Evolutionary conservation across 2,888 invertebrate species (phyloP).

Genomic region (Chloroclysta siterata): DNA sequence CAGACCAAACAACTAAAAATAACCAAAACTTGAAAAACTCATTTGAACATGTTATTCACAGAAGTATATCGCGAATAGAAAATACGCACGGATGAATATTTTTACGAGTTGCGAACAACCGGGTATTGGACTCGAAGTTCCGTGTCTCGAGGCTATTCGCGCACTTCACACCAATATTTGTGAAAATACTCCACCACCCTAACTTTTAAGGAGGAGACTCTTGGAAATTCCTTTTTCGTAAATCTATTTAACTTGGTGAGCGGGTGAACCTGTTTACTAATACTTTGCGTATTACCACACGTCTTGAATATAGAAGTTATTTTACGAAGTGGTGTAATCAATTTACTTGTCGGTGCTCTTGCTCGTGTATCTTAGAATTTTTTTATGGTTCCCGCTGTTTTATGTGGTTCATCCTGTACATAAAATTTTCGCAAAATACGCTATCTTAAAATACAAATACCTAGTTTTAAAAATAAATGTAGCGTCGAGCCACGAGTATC

Average conservation of each 20-base stretch:
- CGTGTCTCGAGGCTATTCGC: constrained; percentile 54
- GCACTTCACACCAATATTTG: constrained; percentile 70
- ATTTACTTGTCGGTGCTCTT: constrained; percentile 8
- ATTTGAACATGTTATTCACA: constrained; percentile 26
- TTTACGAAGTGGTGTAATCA: constrained; percentile 32
- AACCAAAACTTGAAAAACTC: constrained; percentile 19
- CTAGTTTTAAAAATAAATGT: too few relatives aligned
- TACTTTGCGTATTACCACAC: constrained; percentile 35
- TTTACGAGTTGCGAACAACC: constrained; percentile 68
- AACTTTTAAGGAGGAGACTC: constrained; percentile 63
- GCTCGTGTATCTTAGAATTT: not conserved
- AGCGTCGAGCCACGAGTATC: too few relatives aligned
- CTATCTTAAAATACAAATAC: too few relatives aligned
- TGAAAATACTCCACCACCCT: constrained; percentile 61
- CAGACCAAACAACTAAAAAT: not conserved
- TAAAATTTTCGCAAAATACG: too few relatives aligned
- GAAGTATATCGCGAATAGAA: constrained; percentile 36
- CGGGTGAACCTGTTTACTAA: constrained; percentile 35
- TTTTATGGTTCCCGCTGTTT: not conserved
- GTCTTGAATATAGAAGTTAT: constrained; percentile 30
- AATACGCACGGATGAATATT: constrained; percentile 70
- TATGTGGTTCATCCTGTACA: not conserved
- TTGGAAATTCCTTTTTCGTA: constrained; percentile 52
- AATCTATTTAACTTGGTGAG: constrained; percentile 50
- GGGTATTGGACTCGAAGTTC: constrained; percentile 58